Evolutionary conservation across 2,888 invertebrate genomes (phyloP).

Genomic region (Metopia argyrocephala): DNA sequence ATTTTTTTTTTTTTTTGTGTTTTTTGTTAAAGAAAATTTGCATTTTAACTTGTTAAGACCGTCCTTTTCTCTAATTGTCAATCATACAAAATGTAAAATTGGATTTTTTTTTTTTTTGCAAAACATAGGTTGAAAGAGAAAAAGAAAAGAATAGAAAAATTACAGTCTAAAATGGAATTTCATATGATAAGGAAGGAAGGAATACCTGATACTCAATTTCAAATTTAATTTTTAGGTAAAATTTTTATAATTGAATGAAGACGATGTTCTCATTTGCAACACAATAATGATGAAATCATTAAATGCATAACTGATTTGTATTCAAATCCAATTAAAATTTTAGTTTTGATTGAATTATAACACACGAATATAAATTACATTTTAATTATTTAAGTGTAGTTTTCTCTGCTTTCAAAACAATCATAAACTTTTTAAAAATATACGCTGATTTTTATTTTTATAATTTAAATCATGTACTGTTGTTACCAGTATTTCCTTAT

Average conservation of each 20-base stretch:
- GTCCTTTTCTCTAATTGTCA: slow-evolving; percentile 64
- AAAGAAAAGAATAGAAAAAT: not conserved
- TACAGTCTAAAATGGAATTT: not conserved
- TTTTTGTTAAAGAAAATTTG: slow-evolving; percentile 59
- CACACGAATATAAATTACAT: no score
- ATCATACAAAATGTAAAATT: slow-evolving; percentile 56
- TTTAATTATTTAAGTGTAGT: no score
- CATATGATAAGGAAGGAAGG: not conserved
- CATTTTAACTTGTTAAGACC: slow-evolving; percentile 61
- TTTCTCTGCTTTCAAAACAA: no score
- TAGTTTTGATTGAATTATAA: no score
- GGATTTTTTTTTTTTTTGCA: slow-evolving; percentile 46
- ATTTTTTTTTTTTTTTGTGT: no score
- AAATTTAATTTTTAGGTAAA: not conserved
- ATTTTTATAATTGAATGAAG: not conserved
- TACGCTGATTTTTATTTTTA: no score
- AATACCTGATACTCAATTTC: not conserved
- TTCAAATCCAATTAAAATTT: no score
- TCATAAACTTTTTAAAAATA: no score
- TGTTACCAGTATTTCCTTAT: not conserved
- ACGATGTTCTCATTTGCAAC: not conserved
- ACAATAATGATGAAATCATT: not conserved
- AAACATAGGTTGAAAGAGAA: no score
- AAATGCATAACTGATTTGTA: not conserved
- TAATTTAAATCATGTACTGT: no score